Conservation (phyloP, 53 echinoderm and acorn worm genomes). For the Antedon mediterranea region DNA sequence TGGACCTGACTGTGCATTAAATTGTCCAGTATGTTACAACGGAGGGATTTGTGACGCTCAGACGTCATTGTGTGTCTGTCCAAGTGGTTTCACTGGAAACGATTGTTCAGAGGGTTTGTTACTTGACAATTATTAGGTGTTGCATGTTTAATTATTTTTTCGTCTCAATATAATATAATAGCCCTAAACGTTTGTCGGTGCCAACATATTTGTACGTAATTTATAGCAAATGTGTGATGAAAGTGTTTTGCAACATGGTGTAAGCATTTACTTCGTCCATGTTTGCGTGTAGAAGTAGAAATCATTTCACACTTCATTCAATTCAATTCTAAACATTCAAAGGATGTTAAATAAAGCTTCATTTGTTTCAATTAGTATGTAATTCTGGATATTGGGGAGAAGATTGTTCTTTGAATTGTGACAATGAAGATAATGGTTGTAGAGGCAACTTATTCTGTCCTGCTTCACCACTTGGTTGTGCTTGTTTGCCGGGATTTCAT, state of each 20-base stretch:
- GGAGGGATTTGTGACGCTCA: background rate
- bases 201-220: no score
- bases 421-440: conserved; percentile 1
- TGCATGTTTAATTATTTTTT: no score
- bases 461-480: background rate
- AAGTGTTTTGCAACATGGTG: no score
- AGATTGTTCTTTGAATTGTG: background rate
- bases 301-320: no score
- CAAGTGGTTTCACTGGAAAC: conserved; percentile 5
- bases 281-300: no score
- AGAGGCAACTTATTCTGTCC: conserved; percentile 3
- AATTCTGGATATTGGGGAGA: background rate
- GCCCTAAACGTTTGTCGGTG: no score
- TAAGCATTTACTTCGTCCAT: no score
- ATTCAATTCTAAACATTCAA: no score
- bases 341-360: no score
- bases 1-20: background rate
- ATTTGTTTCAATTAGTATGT: background rate
- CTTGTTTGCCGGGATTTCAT: conserved; percentile 6
- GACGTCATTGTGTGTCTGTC: conserved; percentile 1
- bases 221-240: no score
- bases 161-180: no score
- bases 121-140: no score
- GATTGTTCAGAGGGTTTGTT: background rate
- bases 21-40: conserved; percentile 14